These are phyloP conservation scores for Cosmorhoe ocellata DNA, from an alignment of 2,888 invertebrate genomes.

Conservation along the genomic window DNA sequence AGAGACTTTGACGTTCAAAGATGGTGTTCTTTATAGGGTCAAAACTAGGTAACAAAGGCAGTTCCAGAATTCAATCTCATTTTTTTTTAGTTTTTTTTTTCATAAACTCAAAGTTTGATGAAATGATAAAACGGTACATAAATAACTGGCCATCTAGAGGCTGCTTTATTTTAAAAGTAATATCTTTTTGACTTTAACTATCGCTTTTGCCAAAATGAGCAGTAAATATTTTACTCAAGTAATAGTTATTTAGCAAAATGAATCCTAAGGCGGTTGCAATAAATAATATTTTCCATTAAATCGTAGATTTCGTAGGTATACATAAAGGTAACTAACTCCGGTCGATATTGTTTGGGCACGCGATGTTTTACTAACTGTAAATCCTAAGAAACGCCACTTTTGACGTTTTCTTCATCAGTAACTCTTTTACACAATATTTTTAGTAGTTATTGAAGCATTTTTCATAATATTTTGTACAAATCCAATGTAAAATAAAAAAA, in stretches of 20 bases:
- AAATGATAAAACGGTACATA: too few species aligned
- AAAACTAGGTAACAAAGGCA: too few species aligned
- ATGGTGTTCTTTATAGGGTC: too few species aligned
- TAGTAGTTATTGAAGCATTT: not conserved
- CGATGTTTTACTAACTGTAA: conserved; percentile 48
- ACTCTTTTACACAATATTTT: conserved; percentile 35
- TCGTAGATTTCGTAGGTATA: conserved; percentile 13
- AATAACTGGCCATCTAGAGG: too few species aligned
- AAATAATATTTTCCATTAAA: conserved; percentile 13
- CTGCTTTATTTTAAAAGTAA: not conserved
- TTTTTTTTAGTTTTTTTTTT: too few species aligned
- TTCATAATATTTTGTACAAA: not conserved
- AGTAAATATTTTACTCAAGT: too few species aligned
- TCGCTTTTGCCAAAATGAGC: not conserved
- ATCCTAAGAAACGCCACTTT: conserved; percentile 48
- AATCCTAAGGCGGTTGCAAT: not conserved
- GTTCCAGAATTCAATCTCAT: too few species aligned
- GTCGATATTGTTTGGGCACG: conserved; percentile 46
- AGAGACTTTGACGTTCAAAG: too few species aligned
- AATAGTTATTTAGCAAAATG: not conserved
- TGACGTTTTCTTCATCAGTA: conserved; percentile 37
- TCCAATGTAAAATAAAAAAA: too few species aligned
- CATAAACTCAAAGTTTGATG: too few species aligned
- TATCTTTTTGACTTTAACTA: not conserved
- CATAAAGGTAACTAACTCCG: conserved; percentile 28